Conservation (phyloP, 2,113 vertebrate species). For the Bothrops jararaca region DNA sequence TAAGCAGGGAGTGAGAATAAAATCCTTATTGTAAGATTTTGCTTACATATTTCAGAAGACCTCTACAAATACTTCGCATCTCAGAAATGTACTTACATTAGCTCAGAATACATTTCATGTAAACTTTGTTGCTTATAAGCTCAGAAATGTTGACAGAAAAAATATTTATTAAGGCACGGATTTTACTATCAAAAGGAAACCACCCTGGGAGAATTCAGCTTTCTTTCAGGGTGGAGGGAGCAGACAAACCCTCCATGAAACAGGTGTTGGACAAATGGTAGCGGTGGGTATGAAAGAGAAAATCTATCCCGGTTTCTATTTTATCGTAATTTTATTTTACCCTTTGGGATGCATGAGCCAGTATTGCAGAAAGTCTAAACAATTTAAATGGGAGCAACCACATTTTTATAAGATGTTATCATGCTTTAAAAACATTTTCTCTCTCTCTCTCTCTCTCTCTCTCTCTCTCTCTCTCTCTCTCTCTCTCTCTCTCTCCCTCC, state of each 20-base stretch:
- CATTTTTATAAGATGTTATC: constrained; percentile 11
- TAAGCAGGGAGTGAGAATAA: background rate
- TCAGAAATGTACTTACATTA: background rate
- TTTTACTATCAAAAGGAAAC: constrained; percentile 18
- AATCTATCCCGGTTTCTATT: background rate
- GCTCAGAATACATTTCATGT: background rate
- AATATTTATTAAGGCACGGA: background rate
- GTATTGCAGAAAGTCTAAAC: background rate
- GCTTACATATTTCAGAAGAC: background rate
- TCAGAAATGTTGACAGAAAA: background rate
- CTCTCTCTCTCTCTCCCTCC: constrained; percentile 48
- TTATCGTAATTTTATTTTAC: background rate
- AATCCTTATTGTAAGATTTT: background rate
- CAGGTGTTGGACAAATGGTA: background rate
- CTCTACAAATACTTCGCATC: background rate
- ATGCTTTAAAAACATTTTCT: background rate
- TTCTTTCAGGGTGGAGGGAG: background rate
- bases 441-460: background rate
- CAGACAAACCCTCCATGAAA: background rate
- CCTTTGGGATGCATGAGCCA: background rate
- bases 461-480: constrained; percentile 7
- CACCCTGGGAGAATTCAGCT: background rate
- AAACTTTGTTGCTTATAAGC: background rate
- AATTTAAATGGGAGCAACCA: background rate
- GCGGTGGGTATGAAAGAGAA: background rate